Percentiles rank a stretch among this genome's conserved stretches.
phyloP scores from a whole-genome alignment of 2,113 vertebrate species.

The Mandrillus leucophaeus region DNA sequence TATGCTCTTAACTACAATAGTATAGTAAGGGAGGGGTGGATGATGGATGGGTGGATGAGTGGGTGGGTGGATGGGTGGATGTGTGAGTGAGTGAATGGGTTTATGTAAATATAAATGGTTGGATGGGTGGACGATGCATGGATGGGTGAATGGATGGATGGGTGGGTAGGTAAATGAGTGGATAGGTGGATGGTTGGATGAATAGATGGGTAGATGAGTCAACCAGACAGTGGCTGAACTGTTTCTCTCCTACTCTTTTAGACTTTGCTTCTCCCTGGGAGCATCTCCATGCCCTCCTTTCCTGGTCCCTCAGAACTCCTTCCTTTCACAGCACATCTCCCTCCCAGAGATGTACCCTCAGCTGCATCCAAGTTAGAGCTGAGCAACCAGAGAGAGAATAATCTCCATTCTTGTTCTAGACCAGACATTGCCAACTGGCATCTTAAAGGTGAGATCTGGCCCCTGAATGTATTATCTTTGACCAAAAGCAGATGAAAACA shows the following conservation, averaged over 20 bases:
- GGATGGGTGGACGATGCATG: too few species aligned
- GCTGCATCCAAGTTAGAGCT: neutral
- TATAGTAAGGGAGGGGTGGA: neutral
- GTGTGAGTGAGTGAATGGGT: neutral
- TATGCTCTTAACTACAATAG: neutral
- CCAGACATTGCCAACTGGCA: neutral
- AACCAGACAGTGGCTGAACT: neutral
- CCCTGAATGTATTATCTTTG: neutral
- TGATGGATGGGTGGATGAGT: neutral
- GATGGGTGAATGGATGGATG: neutral
- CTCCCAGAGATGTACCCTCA: neutral
- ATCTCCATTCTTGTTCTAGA: neutral
- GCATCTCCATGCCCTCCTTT: neutral
- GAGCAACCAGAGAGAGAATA: neutral
- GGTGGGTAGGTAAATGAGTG: neutral
- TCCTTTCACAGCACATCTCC: neutral
- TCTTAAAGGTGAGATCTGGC: neutral
- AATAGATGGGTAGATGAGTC: neutral
- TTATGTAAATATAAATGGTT: neutral
- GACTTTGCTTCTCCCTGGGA: neutral
- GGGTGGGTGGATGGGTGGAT: neutral
- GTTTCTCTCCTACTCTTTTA: neutral
- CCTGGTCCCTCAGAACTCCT: neutral
- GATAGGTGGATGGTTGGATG: neutral
- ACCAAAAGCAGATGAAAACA: neutral